Base-by-base conservation (phyloP, 2,888 invertebrate species). In the Neocrepidodera transversa region DNA sequence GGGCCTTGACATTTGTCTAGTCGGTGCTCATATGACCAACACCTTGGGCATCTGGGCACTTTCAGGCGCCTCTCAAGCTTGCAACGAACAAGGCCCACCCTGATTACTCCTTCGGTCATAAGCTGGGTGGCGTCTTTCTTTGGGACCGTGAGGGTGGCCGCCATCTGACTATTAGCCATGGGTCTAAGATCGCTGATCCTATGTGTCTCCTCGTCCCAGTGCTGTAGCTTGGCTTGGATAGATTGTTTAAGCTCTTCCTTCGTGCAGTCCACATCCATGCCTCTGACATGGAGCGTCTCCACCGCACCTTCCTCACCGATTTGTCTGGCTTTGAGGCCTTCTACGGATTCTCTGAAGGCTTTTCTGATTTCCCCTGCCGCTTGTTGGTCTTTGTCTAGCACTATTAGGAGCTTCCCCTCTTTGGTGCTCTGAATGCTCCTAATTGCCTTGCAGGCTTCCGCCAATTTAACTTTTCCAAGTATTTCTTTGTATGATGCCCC, bases 11-110 rank as follows among this genome's bases (percentile, higher is more conserved):
- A 55, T 7, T 32, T 10, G 6, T 17, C 35, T 11, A 35, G 13
- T 1, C 6, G 1, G 36, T 55, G 55, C 7, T 36, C 36, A 23
- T 56, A 49, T 1, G 23, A 6, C 49, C 56, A 56, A 26, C 56
- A 56, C 28, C 40, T 56, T 4, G 10, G n/a, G 23, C 49, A 49
- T 32, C 32, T 49, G 3, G 2, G 7, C 1, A 49, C 4, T n/a
- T 17, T 17, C 1, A 49, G 26, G 5, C 17, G 10, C 18, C n/a
- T 49, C 32, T 32, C 35, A 16, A 35, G 13, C 2, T 11, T 10
- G 35, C 49, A 49, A 3, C 17, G 10, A 6, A 35, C 49, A 4
- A 49, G n/a, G 5, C 35, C 35, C 2, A 49, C 40, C 13, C 40
- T 2, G 3, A 40, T 13, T 7, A 17, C 5, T 14, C 17, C 17